Percentiles rank a stretch among this genome's conserved stretches.
These are phyloP conservation scores for Sesia apiformis DNA, from an alignment of 2,888 invertebrate genomes.

Conservation along the genomic window DNA sequence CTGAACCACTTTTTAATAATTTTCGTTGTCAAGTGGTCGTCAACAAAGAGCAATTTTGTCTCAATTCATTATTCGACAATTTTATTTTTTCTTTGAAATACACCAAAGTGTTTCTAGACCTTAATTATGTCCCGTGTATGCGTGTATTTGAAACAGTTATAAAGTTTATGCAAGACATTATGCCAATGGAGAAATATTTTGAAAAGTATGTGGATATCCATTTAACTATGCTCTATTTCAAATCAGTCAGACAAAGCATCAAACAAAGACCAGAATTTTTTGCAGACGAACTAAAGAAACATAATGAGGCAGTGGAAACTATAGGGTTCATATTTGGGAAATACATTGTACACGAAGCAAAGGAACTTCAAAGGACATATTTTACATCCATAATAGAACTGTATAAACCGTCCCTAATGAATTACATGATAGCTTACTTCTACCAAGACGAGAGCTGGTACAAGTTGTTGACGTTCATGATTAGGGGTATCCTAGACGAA, in stretches of 20 bases:
- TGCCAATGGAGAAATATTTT: slow-evolving; percentile 33
- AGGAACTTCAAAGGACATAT: slow-evolving; percentile 22
- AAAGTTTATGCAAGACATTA: slow-evolving; percentile 20
- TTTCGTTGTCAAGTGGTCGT: slow-evolving; percentile 8
- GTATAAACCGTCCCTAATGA: slow-evolving; percentile 18
- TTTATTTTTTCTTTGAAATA: slow-evolving; percentile 27
- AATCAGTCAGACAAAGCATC: slow-evolving; percentile 27
- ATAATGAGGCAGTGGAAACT: slow-evolving; percentile 21
- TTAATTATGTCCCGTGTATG: slow-evolving; percentile 24
- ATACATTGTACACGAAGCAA: slow-evolving; percentile 27
- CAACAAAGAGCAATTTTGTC: neutral
- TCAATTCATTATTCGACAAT: slow-evolving; percentile 4
- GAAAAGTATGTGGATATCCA: slow-evolving; percentile 26
- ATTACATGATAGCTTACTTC: slow-evolving; percentile 18
- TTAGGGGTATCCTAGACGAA: neutral
- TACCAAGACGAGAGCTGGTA: slow-evolving; percentile 3
- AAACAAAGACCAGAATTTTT: slow-evolving; percentile 27
- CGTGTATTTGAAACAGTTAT: slow-evolving; percentile 29
- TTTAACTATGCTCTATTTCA: slow-evolving; percentile 38
- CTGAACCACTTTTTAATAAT: slow-evolving; percentile 23
- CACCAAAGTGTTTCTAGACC: slow-evolving; percentile 28
- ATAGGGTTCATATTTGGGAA: slow-evolving; percentile 35
- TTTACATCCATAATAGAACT: slow-evolving; percentile 32
- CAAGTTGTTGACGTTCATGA: slow-evolving; percentile 6
- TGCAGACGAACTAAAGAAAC: slow-evolving; percentile 15